Evolutionary conservation across 2,113 vertebrate genomes (phyloP).

Genomic region (Ptyas mucosa): DNA sequence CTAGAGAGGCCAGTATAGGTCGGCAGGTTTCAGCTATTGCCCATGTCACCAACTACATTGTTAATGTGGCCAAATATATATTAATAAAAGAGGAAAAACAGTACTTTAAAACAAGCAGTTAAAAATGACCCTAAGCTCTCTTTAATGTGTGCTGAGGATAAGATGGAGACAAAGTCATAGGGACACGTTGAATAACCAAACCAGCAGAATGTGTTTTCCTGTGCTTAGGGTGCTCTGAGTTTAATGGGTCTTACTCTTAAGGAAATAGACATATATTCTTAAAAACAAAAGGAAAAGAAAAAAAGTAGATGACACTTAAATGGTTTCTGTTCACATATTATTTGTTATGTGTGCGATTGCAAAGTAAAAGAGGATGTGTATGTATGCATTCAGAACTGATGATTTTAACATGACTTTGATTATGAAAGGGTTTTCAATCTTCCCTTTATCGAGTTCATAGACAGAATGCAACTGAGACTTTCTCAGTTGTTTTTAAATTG

Average conservation of each 20-base stretch:
- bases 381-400: not conserved
- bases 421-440: not conserved
- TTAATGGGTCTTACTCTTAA: not conserved
- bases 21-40: not conserved
- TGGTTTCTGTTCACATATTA: not conserved
- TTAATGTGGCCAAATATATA: not conserved
- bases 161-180: not conserved
- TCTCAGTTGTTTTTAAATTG: conserved; percentile 7
- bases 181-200: not conserved
- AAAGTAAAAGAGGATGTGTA: not conserved
- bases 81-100: not conserved
- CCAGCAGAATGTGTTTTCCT: not conserved
- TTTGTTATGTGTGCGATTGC: not conserved
- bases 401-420: not conserved
- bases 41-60: not conserved
- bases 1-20: not conserved
- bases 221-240: not conserved
- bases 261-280: not conserved
- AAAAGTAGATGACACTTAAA: not conserved
- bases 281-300: not conserved
- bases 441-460: not conserved
- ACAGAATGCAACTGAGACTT: not conserved
- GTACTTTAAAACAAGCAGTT: not conserved
- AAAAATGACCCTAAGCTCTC: not conserved
- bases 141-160: not conserved